A percentile compares a stretch with the other conserved stretches of the same genome.
phyloP scores from a whole-genome alignment of 2,113 vertebrate genomes.

The Amphilophus citrinellus region DNA sequence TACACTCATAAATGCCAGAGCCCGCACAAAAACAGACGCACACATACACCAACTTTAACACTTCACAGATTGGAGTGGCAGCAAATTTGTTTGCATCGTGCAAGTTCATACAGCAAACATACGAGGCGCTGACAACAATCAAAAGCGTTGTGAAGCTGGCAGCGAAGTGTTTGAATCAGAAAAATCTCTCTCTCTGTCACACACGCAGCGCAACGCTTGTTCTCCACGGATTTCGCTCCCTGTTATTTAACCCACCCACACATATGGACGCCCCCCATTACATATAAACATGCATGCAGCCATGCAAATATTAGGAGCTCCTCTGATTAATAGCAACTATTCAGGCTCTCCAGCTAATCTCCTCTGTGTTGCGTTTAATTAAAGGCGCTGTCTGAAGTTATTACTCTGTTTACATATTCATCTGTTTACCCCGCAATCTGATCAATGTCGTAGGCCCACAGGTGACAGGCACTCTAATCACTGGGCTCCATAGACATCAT shows the following conservation, averaged over 20 bases:
- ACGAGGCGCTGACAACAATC: conserved; percentile 49
- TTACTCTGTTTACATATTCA: conserved; percentile 85
- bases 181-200: conserved; percentile 44
- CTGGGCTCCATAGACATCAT: conserved; percentile 67
- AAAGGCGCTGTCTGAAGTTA: conserved; percentile 83
- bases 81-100: conserved; percentile 40
- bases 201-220: conserved; percentile 2
- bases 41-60: conserved; percentile 16
- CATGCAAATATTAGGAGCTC: conserved; percentile 47
- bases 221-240: conserved; percentile 12
- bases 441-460: conserved; percentile 80
- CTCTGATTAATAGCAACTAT: conserved; percentile 79
- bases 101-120: conserved; percentile 40
- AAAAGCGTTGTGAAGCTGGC: conserved; percentile 47
- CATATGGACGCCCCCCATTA: conserved; percentile 24
- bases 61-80: conserved; percentile 32
- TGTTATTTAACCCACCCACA: conserved; percentile 25
- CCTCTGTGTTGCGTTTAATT: conserved; percentile 83
- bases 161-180: conserved; percentile 47
- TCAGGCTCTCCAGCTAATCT: conserved; percentile 79
- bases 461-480: conserved; percentile 83
- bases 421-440: conserved; percentile 80
- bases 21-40: conserved; percentile 1
- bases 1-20: background rate
- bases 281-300: conserved; percentile 15